Conservation (phyloP, 2,113 vertebrate species). For the Larimichthys crocea region DNA sequence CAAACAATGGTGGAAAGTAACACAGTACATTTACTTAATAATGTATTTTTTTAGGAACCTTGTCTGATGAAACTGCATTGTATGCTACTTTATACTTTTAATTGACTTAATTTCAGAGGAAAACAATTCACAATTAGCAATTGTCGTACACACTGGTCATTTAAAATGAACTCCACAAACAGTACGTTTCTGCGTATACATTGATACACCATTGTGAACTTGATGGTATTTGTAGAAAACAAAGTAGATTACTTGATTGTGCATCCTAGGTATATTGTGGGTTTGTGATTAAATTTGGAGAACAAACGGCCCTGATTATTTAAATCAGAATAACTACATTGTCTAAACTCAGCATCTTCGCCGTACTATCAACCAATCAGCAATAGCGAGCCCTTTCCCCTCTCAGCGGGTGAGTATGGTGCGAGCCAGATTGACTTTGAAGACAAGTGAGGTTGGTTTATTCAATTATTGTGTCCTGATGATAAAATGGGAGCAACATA, state of each 20-base stretch:
- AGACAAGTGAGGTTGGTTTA: conserved; percentile 80
- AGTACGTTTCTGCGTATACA: too few relatives aligned
- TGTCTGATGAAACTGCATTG: too few relatives aligned
- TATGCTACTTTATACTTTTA: neutral
- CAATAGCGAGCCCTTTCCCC: conserved; percentile 32
- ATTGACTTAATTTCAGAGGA: too few relatives aligned
- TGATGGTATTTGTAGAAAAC: conserved; percentile 6
- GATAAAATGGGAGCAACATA: conserved; percentile 83
- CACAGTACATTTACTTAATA: neutral
- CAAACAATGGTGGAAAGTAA: neutral
- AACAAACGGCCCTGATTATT: conserved; percentile 43
- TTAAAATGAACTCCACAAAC: too few relatives aligned
- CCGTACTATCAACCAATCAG: conserved; percentile 58
- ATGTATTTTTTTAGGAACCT: neutral
- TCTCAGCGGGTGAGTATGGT: conserved; percentile 25
- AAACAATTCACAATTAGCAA: too few relatives aligned
- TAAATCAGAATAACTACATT: conserved; percentile 31
- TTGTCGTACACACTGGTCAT: too few relatives aligned
- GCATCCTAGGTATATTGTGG: neutral
- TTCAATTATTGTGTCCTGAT: conserved; percentile 86
- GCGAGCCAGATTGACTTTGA: conserved; percentile 67
- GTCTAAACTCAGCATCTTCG: conserved; percentile 7
- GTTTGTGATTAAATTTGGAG: conserved; percentile 39
- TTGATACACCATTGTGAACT: neutral
- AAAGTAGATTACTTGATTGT: conserved; percentile 11